Base-by-base conservation (phyloP, 92 coral and sea anemone species). In the Phenganax subtilis region DNA sequence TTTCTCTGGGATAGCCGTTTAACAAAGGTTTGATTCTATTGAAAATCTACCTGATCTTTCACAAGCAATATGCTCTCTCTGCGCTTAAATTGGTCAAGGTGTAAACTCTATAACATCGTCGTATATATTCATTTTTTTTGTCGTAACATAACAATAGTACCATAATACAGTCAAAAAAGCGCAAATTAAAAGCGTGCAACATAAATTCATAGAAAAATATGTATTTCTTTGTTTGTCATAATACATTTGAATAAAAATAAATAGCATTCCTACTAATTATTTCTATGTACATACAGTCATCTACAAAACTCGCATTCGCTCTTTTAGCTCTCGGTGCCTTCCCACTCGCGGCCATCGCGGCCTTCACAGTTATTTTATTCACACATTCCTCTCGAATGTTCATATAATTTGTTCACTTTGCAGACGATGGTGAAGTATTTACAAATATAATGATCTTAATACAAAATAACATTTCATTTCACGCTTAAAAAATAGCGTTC, bases 181-280 rank as follows among this genome's bases (percentile, higher is more conserved):
- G 5, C 47, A 37, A 37, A 37, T 5, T 37, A 37, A 37, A 20
- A 37, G 47, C 47, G 47, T 37, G 47, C 53, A 68, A 68, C 4
- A 16, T 30, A 9, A 20, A 68, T 29, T 64, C 11, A 68, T 68
- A 68, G 73, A 73, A 79, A 79, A 79, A 77, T 79, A 79, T 64
- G 27, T 59, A 20, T 75, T 77, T 59, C 65, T 77, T 75, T 75
- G 82, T 78, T 54, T n/a, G 5, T 63, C 83, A 79, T 79, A 63
- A 79, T 79, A 79, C 83, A 79, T 61, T 79, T 79, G 20, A 65
- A 79, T 79, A 79, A 79, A 76, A 79, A 79, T 79, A 79, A 79
- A 79, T 79, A 79, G 83, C 74, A 79, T 44, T 63, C 74, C 28
- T 62, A 64, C 83, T 79, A 79, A 65, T 79, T 79, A 64, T 64